phyloP scores from a whole-genome alignment of 2,797 vertebrate species.

The Merluccius polli region DNA sequence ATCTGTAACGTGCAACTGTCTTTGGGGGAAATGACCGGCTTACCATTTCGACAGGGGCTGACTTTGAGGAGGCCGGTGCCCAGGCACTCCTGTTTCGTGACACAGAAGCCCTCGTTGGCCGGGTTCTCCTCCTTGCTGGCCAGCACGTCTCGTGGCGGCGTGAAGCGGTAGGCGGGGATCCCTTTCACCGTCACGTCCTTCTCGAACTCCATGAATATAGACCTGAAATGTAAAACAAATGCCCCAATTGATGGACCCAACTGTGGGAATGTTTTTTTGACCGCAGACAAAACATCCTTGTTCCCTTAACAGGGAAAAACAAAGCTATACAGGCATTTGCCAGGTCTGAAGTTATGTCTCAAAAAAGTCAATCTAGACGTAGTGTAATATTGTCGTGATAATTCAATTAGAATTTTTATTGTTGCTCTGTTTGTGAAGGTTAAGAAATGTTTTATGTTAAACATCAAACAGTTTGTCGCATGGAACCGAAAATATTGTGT shows the following conservation, averaged over 20 bases:
- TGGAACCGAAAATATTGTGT: too few species aligned
- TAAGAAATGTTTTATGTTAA: too few species aligned
- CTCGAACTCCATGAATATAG: slow-evolving; percentile 77
- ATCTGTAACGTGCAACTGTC: too few species aligned
- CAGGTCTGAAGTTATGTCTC: not conserved
- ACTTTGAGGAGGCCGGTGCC: slow-evolving; percentile 75
- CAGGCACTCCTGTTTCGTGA: slow-evolving; percentile 63
- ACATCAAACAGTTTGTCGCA: too few species aligned
- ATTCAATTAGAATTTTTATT: not conserved
- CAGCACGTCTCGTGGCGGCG: slow-evolving; percentile 70
- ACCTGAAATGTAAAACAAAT: slow-evolving; percentile 50
- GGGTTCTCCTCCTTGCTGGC: slow-evolving; percentile 76
- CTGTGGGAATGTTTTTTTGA: too few species aligned
- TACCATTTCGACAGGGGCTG: slow-evolving; percentile 78
- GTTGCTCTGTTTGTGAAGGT: too few species aligned
- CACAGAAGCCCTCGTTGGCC: slow-evolving; percentile 74
- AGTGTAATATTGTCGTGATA: not conserved
- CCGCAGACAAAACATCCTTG: not conserved
- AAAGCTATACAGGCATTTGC: not conserved
- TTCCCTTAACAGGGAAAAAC: not conserved
- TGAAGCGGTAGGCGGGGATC: slow-evolving; percentile 76
- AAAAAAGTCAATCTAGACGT: not conserved
- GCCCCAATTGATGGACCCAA: too few species aligned
- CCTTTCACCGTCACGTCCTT: slow-evolving; percentile 77
- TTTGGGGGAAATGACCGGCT: not conserved